Conservation (phyloP, 2,113 vertebrate genomes). For the Ciconia maguari region DNA sequence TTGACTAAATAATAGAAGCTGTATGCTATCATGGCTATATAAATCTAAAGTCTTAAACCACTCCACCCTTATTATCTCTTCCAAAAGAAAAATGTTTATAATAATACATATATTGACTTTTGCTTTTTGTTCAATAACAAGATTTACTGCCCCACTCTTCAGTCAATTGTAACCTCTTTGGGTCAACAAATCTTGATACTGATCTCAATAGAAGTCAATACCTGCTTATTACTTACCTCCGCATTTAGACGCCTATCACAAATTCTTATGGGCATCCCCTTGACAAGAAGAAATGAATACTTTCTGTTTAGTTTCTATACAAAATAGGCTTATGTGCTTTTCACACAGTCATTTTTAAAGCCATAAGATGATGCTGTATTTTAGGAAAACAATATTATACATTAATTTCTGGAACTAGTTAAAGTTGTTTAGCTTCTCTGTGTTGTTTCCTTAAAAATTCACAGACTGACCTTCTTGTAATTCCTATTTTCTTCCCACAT, state of each 20-base stretch:
- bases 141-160: slow-evolving; percentile 75
- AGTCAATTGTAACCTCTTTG: slow-evolving; percentile 81
- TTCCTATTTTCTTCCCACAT: slow-evolving; percentile 1
- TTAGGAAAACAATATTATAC: not conserved
- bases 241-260: slow-evolving; percentile 64
- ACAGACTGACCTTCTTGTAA: not conserved
- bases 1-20: slow-evolving; percentile 14
- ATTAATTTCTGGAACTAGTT: not conserved
- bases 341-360: not conserved
- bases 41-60: slow-evolving; percentile 57
- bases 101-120: slow-evolving; percentile 78
- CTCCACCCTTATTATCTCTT: slow-evolving; percentile 65
- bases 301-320: slow-evolving; percentile 25
- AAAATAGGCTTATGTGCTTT: not conserved
- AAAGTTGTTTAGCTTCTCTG: not conserved
- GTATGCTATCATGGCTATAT: not conserved
- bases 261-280: slow-evolving; percentile 62
- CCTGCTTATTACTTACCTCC: slow-evolving; percentile 75
- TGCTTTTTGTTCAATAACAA: slow-evolving; percentile 77
- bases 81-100: slow-evolving; percentile 79
- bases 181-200: slow-evolving; percentile 77
- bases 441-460: not conserved
- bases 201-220: slow-evolving; percentile 76
- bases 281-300: slow-evolving; percentile 44
- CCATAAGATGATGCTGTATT: not conserved